These are phyloP conservation scores for Trachelus troglodyta DNA, from an alignment of 2,888 invertebrate species.

Conservation along the genomic window DNA sequence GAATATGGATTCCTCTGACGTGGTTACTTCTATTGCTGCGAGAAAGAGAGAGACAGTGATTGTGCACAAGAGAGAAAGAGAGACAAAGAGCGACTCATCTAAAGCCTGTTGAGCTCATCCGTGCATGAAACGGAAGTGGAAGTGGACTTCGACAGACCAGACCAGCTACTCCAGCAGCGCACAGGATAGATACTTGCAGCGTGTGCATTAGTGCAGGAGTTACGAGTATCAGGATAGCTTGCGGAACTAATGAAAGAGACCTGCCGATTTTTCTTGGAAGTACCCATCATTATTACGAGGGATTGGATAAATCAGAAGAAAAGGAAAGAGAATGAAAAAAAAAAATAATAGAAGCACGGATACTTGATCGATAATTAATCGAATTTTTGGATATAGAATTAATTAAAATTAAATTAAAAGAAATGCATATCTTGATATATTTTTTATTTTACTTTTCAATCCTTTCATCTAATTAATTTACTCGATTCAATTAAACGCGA, in stretches of 20 bases:
- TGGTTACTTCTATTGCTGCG: not conserved
- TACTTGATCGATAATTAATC: not conserved
- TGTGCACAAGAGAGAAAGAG: conserved; percentile 21
- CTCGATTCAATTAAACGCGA: not conserved
- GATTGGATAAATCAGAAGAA: conserved; percentile 15
- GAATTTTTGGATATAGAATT: not conserved
- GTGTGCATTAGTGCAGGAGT: not conserved
- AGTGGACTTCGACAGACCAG: conserved; percentile 20
- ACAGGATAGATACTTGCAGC: not conserved
- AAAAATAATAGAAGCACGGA: not conserved
- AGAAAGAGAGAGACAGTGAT: not conserved
- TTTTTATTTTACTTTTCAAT: too few relatives aligned
- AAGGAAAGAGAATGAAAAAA: not conserved
- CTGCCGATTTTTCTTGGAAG: not conserved
- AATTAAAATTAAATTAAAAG: not conserved
- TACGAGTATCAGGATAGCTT: conserved; percentile 1
- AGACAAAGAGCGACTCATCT: conserved; percentile 19
- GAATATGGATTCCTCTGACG: not conserved
- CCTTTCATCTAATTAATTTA: not conserved
- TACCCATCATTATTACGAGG: conserved; percentile 13
- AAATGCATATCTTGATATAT: not conserved
- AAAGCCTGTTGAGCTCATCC: conserved; percentile 28
- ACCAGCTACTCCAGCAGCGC: not conserved
- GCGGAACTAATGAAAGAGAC: conserved; percentile 30
- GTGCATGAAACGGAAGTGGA: conserved; percentile 40